A percentile compares a stretch with the other conserved stretches of the same genome.
These are phyloP conservation scores for Propsilocerus akamusi DNA, from an alignment of 1,140 invertebrate genomes.

Conservation along the genomic window DNA sequence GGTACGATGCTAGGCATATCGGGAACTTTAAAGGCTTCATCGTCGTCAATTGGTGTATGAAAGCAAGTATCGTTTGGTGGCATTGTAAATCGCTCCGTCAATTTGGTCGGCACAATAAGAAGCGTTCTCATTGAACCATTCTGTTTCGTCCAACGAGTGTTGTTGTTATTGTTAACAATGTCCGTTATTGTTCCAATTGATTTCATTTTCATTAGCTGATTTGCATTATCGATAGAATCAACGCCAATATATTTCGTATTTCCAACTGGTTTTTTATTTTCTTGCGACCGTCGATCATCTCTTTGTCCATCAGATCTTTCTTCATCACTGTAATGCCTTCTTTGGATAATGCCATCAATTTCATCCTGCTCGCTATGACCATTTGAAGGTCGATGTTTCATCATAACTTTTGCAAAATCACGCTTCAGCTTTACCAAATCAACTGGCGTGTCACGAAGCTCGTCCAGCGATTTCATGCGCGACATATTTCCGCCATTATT, in stretches of 20 bases:
- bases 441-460: not conserved
- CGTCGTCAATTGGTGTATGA: no score
- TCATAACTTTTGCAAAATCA: slow-evolving; percentile 17
- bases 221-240: slow-evolving; percentile 7
- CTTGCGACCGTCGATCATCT: slow-evolving; percentile 14
- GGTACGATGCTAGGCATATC: not conserved
- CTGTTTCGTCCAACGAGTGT: not conserved
- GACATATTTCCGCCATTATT: slow-evolving; percentile 10
- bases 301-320: not conserved
- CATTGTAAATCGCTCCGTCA: not conserved
- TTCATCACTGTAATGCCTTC: not conserved
- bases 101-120: not conserved
- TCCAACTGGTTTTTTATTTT: slow-evolving; percentile 16
- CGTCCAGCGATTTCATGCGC: slow-evolving; percentile 20
- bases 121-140: no score
- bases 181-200: slow-evolving; percentile 24
- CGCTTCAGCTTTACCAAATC: slow-evolving; percentile 12
- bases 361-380: not conserved
- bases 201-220: slow-evolving; percentile 22
- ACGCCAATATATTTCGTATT: slow-evolving; percentile 23
- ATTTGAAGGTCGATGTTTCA: not conserved
- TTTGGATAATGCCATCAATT: not conserved
- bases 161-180: slow-evolving; percentile 9
- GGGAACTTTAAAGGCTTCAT: not conserved
- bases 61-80: no score